These are phyloP conservation scores for Xiphorhynchus erythropygius DNA, from an alignment of 2,797 vertebrate genomes.

Conservation along the genomic window DNA sequence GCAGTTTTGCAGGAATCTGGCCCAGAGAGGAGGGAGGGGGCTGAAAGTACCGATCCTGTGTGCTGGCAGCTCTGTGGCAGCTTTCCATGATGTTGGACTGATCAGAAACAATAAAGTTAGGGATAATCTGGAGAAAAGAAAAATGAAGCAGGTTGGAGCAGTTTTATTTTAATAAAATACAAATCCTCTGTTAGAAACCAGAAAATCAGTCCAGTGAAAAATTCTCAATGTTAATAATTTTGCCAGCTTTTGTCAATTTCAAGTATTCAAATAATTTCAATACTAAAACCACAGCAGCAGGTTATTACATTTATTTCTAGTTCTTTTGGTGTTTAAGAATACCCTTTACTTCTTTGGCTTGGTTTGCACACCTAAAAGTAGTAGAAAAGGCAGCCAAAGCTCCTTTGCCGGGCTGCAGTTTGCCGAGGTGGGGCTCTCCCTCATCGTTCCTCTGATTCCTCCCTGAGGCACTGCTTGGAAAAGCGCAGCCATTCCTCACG, in stretches of 20 bases:
- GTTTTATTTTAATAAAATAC: not conserved
- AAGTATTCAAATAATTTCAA: not conserved
- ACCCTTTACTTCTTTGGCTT: not conserved
- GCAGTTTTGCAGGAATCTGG: not conserved
- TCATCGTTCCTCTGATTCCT: rapidly evolving
- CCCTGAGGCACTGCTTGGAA: not conserved
- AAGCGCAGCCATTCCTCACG: not conserved
- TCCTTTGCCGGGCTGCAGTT: not conserved
- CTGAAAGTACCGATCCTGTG: rapidly evolving
- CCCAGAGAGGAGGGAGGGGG: not conserved
- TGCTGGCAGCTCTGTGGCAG: not conserved
- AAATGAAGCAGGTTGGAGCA: not conserved
- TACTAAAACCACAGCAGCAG: not conserved
- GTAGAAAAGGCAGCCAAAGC: not conserved
- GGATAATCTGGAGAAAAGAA: not conserved
- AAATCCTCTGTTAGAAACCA: not conserved
- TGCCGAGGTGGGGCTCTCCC: rapidly evolving
- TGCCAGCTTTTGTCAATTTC: not conserved
- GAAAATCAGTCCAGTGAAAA: not conserved
- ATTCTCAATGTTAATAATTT: not conserved
- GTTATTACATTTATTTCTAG: not conserved
- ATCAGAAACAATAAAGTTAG: not conserved
- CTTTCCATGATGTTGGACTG: rapidly evolving
- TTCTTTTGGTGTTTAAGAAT: not conserved
- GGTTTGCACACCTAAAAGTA: not conserved